Evolutionary conservation across 23 tunicate species (phyloP), one percentile per base, ranked within the genome.

Genomic region (Halocynthia roretzi): DNA sequence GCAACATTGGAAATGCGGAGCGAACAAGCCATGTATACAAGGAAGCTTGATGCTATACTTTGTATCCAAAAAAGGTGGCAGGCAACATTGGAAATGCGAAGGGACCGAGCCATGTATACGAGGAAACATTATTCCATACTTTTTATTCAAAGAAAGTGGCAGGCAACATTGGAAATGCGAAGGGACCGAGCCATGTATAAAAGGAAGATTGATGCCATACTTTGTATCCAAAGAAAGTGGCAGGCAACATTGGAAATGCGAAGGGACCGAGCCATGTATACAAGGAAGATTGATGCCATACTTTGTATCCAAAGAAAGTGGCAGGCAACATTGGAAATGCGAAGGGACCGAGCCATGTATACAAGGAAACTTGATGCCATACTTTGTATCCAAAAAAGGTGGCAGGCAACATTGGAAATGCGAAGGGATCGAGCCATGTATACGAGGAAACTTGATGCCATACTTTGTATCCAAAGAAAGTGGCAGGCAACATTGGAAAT

Each of bases 371-470:
- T 44, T 4, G 5, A 70, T 70, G 75, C 75, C 11, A 15, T 15
- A 44, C 5, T 70, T 70, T 11, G 48, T 10, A 19, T 70, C 11
- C 75, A 70, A 70, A 11, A 23, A 23, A 48, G 5, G 44, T 70
- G 54, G 54, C 54, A 5, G 52, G 78, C 78, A 14, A 74, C 62
- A 14, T 31, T 74, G 14, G 60, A 49, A 53, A 74, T 74, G 78
- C 55, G 14, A 54, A 54, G 14, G 5, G 31, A 74, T 2, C 56
- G 4, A 53, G 56, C n/a, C n/a, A n/a, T n/a, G n/a, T n/a, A n/a
- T n/a, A n/a, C 44, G 22, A 63, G 11, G 22, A 63, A 7, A 10
- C 10, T 19, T 8, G 8, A 7, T 7, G 68, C 68, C 68, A 7
- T 8, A 8, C 20, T 73, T 8, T 21, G 8, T 8, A 51, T 73